Evolutionary conservation across 2,888 invertebrate genomes (phyloP), one percentile per base, ranked within the genome.

Genomic region (Hedya salicella): DNA sequence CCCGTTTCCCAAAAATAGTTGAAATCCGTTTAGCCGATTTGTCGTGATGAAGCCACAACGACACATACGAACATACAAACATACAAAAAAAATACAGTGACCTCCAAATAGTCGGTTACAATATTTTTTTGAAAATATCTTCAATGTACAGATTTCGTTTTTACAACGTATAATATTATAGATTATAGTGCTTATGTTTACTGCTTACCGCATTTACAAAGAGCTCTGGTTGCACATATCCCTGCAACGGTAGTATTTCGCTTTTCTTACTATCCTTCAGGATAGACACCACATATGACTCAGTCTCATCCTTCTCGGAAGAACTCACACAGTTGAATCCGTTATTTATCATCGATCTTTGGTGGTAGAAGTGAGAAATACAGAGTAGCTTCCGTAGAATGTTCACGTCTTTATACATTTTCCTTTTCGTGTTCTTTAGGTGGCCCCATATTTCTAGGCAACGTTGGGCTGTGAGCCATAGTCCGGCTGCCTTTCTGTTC

Each of bases 361-460:
- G 73, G 46, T 72, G 72, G 63, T 82, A 86, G 69, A 79, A 87
- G 39, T 80, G 75, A 8, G 87, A 76, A n/a, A 89, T 85, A 62
- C 82, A 83, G 1, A 91, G 78, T 30, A 86, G 70, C 69, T 84
- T 78, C 73, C 79, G 85, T 14, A 90, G 71, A 16, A 82, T 71
- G 11, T 65, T 72, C n/a, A 74, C 71, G 56, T 87, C 81, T 0
- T 72, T 75, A 62, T 79, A 85, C 0, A 75, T 69, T 68, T 80
- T 83, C 62, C 75, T 81, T 65, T 75, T 82, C 0, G 78, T 80
- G 0, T 69, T 73, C 56, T 82, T 82, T 4, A 89, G 61, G 39
- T 84, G 78, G 42, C 87, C 78, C 89, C 89, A 90, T 50, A 91
- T 86, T 76, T 91, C 89, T 4, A 90, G 66, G 42, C 85, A 80